Evolutionary conservation across 2,888 invertebrate genomes (phyloP).

Genomic region (Fabriciana adippe): DNA sequence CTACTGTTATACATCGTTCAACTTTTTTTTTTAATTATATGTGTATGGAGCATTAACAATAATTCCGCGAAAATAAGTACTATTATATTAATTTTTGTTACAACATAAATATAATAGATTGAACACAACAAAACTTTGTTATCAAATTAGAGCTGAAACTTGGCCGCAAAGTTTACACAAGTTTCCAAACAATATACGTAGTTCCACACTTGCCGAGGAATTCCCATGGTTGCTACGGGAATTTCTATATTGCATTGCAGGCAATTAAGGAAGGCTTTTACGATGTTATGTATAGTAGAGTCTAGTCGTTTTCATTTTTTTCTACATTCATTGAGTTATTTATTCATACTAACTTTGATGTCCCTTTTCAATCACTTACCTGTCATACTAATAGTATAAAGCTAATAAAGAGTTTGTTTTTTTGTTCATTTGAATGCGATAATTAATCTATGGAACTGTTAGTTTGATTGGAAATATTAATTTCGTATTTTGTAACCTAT

Average conservation of each 20-base stretch:
- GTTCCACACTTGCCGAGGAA: conserved; percentile 16
- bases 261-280: conserved; percentile 4
- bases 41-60: too few species aligned
- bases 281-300: conserved; percentile 1
- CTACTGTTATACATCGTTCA: too few species aligned
- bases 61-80: not conserved
- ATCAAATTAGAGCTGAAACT: conserved; percentile 25
- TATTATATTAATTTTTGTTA: not conserved
- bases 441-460: too few species aligned
- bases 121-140: conserved; percentile 19
- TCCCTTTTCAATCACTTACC: not conserved
- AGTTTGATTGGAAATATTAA: too few species aligned
- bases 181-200: conserved; percentile 25
- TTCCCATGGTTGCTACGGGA: conserved; percentile 21
- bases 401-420: too few species aligned
- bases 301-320: not conserved
- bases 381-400: too few species aligned
- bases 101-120: conserved; percentile 5
- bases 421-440: too few species aligned
- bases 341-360: not conserved
- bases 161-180: conserved; percentile 20
- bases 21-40: too few species aligned
- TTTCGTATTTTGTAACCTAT: too few species aligned
- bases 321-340: not conserved
- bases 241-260: conserved; percentile 14